These are phyloP conservation scores for rabbit (Oryctolagus cuniculus) DNA, from an alignment of 2,113 vertebrate species.

Conservation along the genomic window DNA sequence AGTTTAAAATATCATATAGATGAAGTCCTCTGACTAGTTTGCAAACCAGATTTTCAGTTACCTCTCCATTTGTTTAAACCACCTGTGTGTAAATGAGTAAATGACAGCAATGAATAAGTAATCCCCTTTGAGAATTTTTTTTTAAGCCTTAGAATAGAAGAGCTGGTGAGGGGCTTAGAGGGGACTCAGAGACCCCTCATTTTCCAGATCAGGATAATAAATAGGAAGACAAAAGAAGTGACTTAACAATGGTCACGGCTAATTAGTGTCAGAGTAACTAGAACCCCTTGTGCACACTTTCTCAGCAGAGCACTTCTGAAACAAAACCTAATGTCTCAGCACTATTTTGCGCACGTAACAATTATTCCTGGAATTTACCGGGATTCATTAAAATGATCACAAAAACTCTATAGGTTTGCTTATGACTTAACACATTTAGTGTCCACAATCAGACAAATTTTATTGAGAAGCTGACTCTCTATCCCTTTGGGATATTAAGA, in stretches of 20 bases:
- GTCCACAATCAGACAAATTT: background rate
- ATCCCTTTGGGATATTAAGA: conserved; percentile 22
- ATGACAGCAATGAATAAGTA: background rate
- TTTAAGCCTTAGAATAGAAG: background rate
- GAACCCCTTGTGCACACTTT: background rate
- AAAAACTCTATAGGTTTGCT: conserved; percentile 4
- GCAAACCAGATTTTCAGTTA: conserved; percentile 14
- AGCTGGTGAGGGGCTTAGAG: background rate
- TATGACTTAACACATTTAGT: conserved; percentile 41
- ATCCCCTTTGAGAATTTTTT: background rate
- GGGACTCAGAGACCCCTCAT: background rate
- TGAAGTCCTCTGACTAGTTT: background rate
- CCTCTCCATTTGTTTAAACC: conserved; percentile 25
- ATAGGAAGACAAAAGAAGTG: conserved; percentile 7
- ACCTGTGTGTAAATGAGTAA: background rate
- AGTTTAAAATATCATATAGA: background rate
- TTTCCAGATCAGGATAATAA: conserved; percentile 3
- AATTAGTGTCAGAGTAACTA: conserved; percentile 8
- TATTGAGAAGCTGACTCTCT: background rate
- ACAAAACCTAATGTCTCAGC: background rate
- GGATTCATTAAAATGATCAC: conserved; percentile 47
- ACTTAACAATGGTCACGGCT: conserved; percentile 24
- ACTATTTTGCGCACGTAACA: conserved; percentile 2
- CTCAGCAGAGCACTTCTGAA: background rate
- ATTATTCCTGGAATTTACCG: conserved; percentile 39